phyloP scores from a whole-genome alignment of 2,113 vertebrate genomes.

The Plecturocebus donacophilus region DNA sequence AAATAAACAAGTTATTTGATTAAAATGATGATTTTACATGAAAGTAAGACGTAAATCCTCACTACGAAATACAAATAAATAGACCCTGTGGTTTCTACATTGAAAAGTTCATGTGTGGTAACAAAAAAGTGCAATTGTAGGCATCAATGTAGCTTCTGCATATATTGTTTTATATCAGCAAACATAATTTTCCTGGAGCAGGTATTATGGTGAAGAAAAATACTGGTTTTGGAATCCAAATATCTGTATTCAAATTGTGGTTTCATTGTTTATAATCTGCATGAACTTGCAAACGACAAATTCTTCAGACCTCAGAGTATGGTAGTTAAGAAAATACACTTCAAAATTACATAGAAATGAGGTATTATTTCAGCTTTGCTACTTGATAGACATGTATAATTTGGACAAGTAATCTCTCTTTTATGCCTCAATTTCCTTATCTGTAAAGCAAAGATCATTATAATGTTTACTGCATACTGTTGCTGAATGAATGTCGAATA shows the following conservation, averaged over 20 bases:
- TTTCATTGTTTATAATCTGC: neutral
- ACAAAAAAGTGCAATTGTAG: neutral
- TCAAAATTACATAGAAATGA: neutral
- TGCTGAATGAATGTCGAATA: neutral
- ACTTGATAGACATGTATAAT: neutral
- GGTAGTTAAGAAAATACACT: neutral
- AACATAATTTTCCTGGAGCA: neutral
- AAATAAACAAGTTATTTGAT: neutral
- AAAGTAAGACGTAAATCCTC: neutral
- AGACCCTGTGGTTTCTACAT: neutral
- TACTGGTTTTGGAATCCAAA: neutral
- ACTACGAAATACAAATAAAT: neutral
- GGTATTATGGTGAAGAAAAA: neutral
- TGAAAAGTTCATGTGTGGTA: neutral
- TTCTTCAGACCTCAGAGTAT: neutral
- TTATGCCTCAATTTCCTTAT: neutral
- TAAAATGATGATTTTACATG: constrained; percentile 6
- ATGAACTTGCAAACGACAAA: neutral
- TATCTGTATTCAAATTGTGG: neutral
- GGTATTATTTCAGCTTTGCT: neutral
- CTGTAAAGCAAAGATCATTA: neutral
- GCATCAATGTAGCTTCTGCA: neutral
- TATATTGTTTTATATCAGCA: neutral
- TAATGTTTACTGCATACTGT: neutral
- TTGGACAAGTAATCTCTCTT: neutral